Evolutionary conservation across 2,113 vertebrate genomes (phyloP).

Genomic region (Boleophthalmus pectinirostris): DNA sequence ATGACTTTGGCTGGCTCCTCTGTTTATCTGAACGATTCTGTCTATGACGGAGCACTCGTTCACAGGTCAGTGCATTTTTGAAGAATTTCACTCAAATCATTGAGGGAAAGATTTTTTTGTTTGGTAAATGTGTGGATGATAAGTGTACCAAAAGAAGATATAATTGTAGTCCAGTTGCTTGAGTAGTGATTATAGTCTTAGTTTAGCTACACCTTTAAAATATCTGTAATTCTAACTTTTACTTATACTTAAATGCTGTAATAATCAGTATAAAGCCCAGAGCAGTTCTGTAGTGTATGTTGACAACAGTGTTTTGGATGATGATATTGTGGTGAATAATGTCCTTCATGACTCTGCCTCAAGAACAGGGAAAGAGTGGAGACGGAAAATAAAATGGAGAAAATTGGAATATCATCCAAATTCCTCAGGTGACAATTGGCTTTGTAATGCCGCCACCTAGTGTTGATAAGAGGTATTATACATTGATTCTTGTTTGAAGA

Average conservation of each 20-base stretch:
- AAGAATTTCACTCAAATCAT: neutral
- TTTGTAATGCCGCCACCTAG: conserved; percentile 60
- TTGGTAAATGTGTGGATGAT: neutral
- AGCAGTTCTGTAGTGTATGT: conserved; percentile 30
- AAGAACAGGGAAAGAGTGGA: conserved; percentile 25
- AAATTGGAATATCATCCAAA: conserved; percentile 30
- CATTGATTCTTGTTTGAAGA: neutral
- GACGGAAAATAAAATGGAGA: conserved; percentile 58
- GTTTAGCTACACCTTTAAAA: neutral
- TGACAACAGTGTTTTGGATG: conserved; percentile 56
- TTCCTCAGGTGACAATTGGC: conserved; percentile 1
- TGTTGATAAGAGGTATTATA: conserved; percentile 30
- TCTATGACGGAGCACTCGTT: conserved; percentile 91
- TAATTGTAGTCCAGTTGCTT: neutral
- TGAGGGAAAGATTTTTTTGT: too few relatives aligned
- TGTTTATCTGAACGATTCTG: conserved; percentile 91
- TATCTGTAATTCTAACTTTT: neutral
- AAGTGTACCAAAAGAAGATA: neutral
- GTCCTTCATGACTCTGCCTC: conserved; percentile 68
- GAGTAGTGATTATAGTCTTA: neutral
- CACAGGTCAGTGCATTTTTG: conserved; percentile 81
- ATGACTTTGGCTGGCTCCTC: conserved; percentile 76
- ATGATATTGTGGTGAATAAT: conserved; percentile 61
- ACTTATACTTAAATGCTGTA: neutral
- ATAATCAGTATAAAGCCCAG: conserved; percentile 29